Conservation (phyloP, 1,140 invertebrate genomes). For the Scaptomyza hsui region DNA sequence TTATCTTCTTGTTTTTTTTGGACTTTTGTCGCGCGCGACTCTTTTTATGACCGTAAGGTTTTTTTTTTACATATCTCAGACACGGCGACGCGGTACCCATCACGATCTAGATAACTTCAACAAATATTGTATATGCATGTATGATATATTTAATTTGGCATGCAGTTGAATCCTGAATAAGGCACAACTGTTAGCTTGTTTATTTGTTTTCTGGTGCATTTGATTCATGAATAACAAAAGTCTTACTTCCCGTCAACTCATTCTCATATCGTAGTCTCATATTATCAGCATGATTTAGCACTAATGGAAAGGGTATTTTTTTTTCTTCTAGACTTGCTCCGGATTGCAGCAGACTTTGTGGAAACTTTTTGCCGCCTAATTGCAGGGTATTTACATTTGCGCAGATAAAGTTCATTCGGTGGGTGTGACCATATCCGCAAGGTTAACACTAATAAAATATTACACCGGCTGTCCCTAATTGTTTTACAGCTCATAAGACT, state of each 20-base stretch:
- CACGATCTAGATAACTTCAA: slow-evolving; percentile 21
- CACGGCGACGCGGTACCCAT: slow-evolving; percentile 36
- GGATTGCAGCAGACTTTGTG: slow-evolving; percentile 60
- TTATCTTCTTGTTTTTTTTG: slow-evolving; percentile 10
- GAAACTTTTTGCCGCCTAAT: slow-evolving; percentile 67
- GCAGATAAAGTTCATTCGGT: slow-evolving; percentile 33
- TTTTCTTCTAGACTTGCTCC: not conserved
- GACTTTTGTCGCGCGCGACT: slow-evolving; percentile 34
- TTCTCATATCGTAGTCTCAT: slow-evolving; percentile 19
- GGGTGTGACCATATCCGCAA: slow-evolving; percentile 8
- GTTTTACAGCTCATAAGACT: slow-evolving; percentile 4
- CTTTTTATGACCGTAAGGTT: slow-evolving; percentile 32
- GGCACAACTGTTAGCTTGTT: slow-evolving; percentile 14
- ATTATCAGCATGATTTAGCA: slow-evolving; percentile 68
- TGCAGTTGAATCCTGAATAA: slow-evolving; percentile 21
- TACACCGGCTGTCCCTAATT: slow-evolving; percentile 20
- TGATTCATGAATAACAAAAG: slow-evolving; percentile 48
- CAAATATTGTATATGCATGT: too few relatives aligned
- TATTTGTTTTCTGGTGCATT: slow-evolving; percentile 42
- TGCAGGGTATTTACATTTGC: slow-evolving; percentile 45
- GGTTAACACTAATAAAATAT: slow-evolving; percentile 23
- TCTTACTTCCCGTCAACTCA: slow-evolving; percentile 7
- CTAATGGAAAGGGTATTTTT: not conserved
- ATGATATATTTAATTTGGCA: not conserved
- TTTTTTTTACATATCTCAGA: slow-evolving; percentile 43